Evolutionary conservation across 2,888 invertebrate species (phyloP), one percentile per base, ranked within the genome.

Genomic region (Carabus problematicus): DNA sequence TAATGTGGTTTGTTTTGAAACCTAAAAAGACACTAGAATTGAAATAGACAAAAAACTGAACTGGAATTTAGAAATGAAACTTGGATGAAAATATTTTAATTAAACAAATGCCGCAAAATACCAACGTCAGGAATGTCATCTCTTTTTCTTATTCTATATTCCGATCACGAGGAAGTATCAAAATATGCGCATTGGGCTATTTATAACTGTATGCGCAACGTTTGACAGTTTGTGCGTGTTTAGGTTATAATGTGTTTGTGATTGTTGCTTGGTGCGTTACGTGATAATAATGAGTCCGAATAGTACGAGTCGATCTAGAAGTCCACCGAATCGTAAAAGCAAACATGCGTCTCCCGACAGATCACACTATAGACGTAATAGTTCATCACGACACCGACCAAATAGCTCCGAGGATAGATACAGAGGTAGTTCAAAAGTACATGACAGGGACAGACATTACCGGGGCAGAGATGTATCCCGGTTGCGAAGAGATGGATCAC

Each of bases 231-330:
- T 16, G 14, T 52, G 18, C 8, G n/a, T 47, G 8, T 16, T 47
- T 11, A 52, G 52, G 52, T 52, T 52, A 52, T 52, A 16, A 9
- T 16, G 19, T 49, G 14, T 16, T 3, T 52, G 52, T 52, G 19
- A 16, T 8, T 52, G 12, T 47, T 47, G 0, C 9, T 52, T 9
- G 18, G 19, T 40, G 41, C 18, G 1, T n/a, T 18, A 59, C 9
- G 4, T 14, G 9, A 11, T 9, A 47, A 61, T 18, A 9, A 68
- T 68, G 68, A 61, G 68, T 16, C 54, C 68, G 11, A 43, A 42
- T 12, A 60, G 54, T 54, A 60, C 12, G 7, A 68, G 68, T 29
- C 39, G 68, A 11, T 61, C 60, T 43, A 41, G 68, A 52, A 68
- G 68, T 54, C 68, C 68, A 11, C 41, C 68, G 11, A 43, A n/a